Base-by-base conservation (phyloP, 1,140 invertebrate species). In the Holcopasites calliopsidis region DNA sequence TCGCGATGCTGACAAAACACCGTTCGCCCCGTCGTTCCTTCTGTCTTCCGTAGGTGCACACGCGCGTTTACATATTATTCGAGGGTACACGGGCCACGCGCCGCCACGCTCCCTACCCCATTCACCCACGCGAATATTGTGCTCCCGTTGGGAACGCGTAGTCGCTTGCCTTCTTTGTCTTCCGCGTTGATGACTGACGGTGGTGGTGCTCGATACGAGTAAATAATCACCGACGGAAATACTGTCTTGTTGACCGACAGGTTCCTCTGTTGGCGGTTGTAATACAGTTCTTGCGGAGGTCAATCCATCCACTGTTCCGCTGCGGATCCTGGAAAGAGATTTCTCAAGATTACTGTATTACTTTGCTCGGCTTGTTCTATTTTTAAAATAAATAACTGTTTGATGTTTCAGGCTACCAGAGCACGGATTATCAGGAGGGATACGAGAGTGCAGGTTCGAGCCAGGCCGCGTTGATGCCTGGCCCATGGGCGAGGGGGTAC, bases 51-150 rank as follows among this genome's bases (percentile, higher is more conserved):
- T 71, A 35, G 65, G 49, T 54, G 61, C 42, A 31, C 66, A 76
- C 77, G 68, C 81, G 55, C 68, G 62, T 58, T 72, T 55, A 78
- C 61, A 68, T 80, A 83, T 76, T 84, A 84, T 84, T 84, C 62
- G 71, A 79, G 76, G 61, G 76, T 50, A 84, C 88, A 84, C 83
- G 80, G 85, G 89, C 87, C 90, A 91, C 90, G 90, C 86, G 90
- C 86, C 89, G 89, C 83, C 90, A 91, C 90, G 88, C 87, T 89
- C 80, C 71, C 35, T 6, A 10, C 0, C 50, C 88, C 69, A 88
- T 90, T 88, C 87, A 90, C 85, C 82, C 77, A 75, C 60, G 65
- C 58, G 21, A 40, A 65, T 65, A 70, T 82, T 65, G 31, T 47
- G 62, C 50, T n/a, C 54, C 38, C 11, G 26, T 31, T 26, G 38